Evolutionary conservation across 1,140 invertebrate genomes (phyloP), one percentile per base, ranked within the genome.

Genomic region (Acyrthosiphon pisum): DNA sequence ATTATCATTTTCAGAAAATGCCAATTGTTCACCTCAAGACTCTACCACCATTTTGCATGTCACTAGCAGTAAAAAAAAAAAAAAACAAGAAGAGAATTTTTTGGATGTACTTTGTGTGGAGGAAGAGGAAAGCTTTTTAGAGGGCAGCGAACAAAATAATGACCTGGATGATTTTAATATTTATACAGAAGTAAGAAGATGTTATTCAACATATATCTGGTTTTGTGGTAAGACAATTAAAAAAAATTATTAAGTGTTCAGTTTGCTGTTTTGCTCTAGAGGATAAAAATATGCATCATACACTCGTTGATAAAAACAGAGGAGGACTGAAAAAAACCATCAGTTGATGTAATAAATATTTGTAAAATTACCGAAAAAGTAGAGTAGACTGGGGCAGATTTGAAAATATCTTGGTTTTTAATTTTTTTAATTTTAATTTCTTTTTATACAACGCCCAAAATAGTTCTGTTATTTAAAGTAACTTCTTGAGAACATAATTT

Each of bases 1-100:
- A 37, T 8, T 93, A 35, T 44, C 46, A 35, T 50, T 48, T 76
- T 93, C 81, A 48, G 46, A 86, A 50, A 48, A 44, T 83, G 44
- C 68, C 6, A 93, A 93, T 11, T 93, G 91, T 53, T 6, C 23
- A 84, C n/a, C 44, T 46, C 68, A 86, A 48, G 76, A 93, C 23
- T 22, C 50, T 81, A 60, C 90, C 23, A 91, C 6, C 4, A 86
- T 86, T 86, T 9, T 86, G 6, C 41, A 44, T 46, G 41, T 46
- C 26, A 8, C 41, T 46, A 86, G 83, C 26, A 86, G 83, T 46
- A n/a, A n/a, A n/a, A n/a, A n/a, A n/a, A 86, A 86, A 30, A 26
- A 86, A 86, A 86, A 26, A 26, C 41, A 30, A 86, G 83, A 46
- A 46, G n/a, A n/a, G n/a, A n/a, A n/a, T n/a, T n/a, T n/a, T n/a